Evolutionary conservation across 2,113 vertebrate species (phyloP).

Genomic region (Furnarius figulus): DNA sequence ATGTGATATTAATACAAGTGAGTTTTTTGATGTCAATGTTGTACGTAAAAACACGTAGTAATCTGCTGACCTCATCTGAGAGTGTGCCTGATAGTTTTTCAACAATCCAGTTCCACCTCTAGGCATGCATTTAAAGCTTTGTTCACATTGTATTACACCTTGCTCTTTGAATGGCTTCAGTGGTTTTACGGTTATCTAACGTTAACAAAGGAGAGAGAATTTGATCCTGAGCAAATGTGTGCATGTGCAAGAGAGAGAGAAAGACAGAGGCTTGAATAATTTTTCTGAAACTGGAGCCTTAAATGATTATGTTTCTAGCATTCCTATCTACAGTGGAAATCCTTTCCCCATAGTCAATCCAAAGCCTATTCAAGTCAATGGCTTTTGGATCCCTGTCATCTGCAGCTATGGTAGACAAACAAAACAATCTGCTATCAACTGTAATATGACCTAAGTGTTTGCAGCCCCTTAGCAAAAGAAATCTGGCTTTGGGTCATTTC

Average conservation of each 20-base stretch:
- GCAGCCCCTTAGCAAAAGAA: neutral
- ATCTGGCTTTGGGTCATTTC: constrained; percentile 3
- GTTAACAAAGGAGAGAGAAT: neutral
- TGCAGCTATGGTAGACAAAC: constrained; percentile 42
- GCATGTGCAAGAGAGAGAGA: neutral
- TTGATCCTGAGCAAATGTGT: neutral
- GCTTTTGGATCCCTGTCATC: constrained; percentile 34
- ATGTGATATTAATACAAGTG: neutral
- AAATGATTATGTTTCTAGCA: neutral
- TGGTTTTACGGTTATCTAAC: neutral
- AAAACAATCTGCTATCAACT: constrained; percentile 43
- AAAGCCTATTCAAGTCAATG: neutral
- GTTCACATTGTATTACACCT: neutral
- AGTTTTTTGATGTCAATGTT: neutral
- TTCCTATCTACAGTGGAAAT: constrained; percentile 47
- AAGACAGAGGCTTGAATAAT: neutral
- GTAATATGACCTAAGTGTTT: constrained; percentile 51
- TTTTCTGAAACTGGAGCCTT: constrained; percentile 25
- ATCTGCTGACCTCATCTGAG: neutral
- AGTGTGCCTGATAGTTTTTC: constrained; percentile 1
- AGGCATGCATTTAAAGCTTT: neutral
- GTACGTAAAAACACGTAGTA: neutral
- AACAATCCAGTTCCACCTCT: neutral
- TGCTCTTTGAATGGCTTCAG: neutral
- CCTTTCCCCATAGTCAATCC: constrained; percentile 25